A percentile compares a stretch with the other conserved stretches of the same genome.
phyloP scores from a whole-genome alignment of 2,888 invertebrate species.

The Apomyelois bistriatella region DNA sequence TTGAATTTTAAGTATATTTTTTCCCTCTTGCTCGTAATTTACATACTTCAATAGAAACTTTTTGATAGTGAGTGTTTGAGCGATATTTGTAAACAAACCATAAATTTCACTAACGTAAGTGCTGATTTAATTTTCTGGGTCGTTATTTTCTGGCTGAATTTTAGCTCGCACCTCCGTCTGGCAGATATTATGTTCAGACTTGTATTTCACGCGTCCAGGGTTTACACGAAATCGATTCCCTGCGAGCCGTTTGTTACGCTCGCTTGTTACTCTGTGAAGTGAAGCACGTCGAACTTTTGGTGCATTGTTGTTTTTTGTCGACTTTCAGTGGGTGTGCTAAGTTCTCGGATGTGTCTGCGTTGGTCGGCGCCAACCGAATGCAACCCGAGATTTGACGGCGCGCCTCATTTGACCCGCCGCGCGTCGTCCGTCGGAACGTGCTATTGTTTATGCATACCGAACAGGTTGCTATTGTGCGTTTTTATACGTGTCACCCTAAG shows the following conservation, averaged over 20 bases:
- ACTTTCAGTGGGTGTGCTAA: slow-evolving; percentile 61
- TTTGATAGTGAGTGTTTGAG: no score
- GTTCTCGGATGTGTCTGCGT: slow-evolving; percentile 57
- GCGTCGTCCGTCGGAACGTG: slow-evolving; percentile 52
- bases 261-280: slow-evolving; percentile 62
- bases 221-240: slow-evolving; percentile 35
- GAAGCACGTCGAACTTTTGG: slow-evolving; percentile 56
- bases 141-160: not conserved
- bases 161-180: not conserved
- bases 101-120: not conserved
- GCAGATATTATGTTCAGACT: slow-evolving; percentile 10
- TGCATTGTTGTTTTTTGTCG: slow-evolving; percentile 53
- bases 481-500: slow-evolving; percentile 41
- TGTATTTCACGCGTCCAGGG: slow-evolving; percentile 10
- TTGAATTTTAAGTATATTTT: no score
- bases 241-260: slow-evolving; percentile 52
- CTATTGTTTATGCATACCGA: slow-evolving; percentile 65
- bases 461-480: slow-evolving; percentile 46
- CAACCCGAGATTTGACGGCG: slow-evolving; percentile 71
- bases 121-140: not conserved
- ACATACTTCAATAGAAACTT: no score
- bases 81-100: not conserved
- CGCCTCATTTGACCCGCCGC: slow-evolving; percentile 71
- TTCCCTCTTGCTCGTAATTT: no score
- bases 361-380: slow-evolving; percentile 67